Percentiles rank a stretch among this genome's conserved stretches.
phyloP scores from a whole-genome alignment of 2,113 vertebrate genomes.

The Sitta europaea region DNA sequence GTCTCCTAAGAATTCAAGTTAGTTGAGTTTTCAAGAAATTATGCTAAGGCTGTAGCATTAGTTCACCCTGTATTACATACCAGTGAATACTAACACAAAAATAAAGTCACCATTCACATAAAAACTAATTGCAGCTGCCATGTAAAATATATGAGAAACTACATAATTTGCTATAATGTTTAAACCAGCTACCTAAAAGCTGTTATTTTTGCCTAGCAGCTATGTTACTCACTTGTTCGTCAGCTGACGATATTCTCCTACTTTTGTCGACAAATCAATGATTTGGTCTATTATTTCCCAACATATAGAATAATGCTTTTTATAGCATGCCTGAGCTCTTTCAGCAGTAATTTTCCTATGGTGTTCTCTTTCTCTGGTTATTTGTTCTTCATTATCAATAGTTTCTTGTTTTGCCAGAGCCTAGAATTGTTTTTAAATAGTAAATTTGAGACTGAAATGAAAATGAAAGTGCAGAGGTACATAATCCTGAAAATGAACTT shows the following conservation, averaged over 20 bases:
- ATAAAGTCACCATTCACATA: neutral
- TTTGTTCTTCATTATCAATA: constrained; percentile 76
- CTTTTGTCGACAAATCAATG: constrained; percentile 84
- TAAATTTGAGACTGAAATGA: neutral
- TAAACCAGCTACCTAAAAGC: neutral
- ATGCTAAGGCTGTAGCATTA: neutral
- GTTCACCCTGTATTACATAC: neutral
- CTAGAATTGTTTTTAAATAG: constrained; percentile 60
- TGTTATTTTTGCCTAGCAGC: neutral
- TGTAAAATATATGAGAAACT: neutral
- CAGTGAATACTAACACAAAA: neutral
- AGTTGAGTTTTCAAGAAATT: neutral
- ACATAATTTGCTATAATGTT: neutral
- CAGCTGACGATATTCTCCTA: constrained; percentile 82
- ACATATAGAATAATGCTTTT: constrained; percentile 82
- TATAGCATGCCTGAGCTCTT: constrained; percentile 71
- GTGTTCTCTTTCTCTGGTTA: constrained; percentile 73
- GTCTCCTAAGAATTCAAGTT: neutral
- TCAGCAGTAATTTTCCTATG: constrained; percentile 76
- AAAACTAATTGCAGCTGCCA: neutral
- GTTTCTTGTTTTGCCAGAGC: constrained; percentile 81
- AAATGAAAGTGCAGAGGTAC: neutral
- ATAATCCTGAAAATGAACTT: neutral
- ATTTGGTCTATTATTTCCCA: constrained; percentile 81
- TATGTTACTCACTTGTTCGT: constrained; percentile 83